Evolutionary conservation across 1,140 invertebrate genomes (phyloP).

Genomic region (Danaus melanippus): DNA sequence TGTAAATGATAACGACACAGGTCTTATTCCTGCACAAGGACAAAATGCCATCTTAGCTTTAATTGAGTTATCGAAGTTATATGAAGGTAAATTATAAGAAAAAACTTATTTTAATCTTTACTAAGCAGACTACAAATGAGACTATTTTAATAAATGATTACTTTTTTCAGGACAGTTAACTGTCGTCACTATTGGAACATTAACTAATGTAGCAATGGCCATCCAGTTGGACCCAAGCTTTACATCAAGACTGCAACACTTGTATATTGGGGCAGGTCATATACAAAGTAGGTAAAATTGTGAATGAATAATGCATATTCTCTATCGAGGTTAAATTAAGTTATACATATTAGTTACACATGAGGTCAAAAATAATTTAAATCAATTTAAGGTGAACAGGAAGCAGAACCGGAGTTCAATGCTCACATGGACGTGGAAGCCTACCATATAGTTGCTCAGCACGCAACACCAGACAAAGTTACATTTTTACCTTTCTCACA

Average conservation of each 20-base stretch:
- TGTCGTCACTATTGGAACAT: slow-evolving; percentile 40
- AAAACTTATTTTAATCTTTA: no score
- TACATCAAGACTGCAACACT: slow-evolving; percentile 36
- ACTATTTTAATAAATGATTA: not conserved
- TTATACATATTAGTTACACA: no score
- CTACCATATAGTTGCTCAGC: slow-evolving; percentile 40
- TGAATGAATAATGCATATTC: no score
- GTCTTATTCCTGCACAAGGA: slow-evolving; percentile 31
- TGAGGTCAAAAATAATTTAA: not conserved
- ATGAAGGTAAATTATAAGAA: slow-evolving; percentile 34
- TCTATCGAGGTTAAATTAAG: no score
- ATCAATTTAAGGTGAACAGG: slow-evolving; percentile 30
- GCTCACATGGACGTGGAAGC: slow-evolving; percentile 51
- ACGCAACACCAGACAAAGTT: slow-evolving; percentile 47
- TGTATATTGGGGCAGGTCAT: slow-evolving; percentile 53
- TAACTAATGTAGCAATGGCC: slow-evolving; percentile 55
- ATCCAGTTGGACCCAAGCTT: slow-evolving; percentile 45
- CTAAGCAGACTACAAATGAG: no score
- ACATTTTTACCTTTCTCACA: slow-evolving; percentile 58
- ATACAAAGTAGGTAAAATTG: slow-evolving; percentile 38
- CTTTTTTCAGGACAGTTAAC: slow-evolving; percentile 36
- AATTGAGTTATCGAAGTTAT: slow-evolving; percentile 40
- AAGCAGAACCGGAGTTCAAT: slow-evolving; percentile 46
- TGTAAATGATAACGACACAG: slow-evolving; percentile 21
- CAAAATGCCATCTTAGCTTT: slow-evolving; percentile 36